Evolutionary conservation across 1,140 invertebrate genomes (phyloP).

Genomic region (Halictus rubicundus): DNA sequence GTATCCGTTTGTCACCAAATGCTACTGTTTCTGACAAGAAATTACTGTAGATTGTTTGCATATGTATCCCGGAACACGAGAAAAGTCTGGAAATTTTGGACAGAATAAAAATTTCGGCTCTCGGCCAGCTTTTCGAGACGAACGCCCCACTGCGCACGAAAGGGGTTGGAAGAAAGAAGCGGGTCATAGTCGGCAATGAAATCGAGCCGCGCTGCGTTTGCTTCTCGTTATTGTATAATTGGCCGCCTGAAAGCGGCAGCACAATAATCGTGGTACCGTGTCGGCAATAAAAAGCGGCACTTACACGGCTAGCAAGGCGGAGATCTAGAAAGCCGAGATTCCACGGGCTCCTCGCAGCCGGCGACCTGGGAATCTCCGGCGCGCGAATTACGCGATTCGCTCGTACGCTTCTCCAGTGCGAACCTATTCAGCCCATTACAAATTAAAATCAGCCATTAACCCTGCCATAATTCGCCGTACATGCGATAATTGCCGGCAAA

Average conservation of each 20-base stretch:
- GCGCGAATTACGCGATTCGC: constrained; percentile 27
- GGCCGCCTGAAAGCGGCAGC: constrained; percentile 51
- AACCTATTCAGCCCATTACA: constrained; percentile 4
- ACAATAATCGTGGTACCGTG: constrained; percentile 32
- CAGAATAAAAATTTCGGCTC: no score
- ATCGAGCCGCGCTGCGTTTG: constrained; percentile 25
- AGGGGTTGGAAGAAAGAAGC: constrained; percentile 26
- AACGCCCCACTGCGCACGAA: no score
- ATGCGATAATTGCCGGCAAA: constrained; percentile 34
- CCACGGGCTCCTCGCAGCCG: constrained; percentile 37
- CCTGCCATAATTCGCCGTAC: constrained; percentile 1
- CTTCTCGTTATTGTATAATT: constrained; percentile 59
- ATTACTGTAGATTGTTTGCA: no score
- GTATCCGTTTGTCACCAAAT: no score
- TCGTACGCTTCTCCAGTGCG: constrained; percentile 2
- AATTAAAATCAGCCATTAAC: constrained; percentile 53
- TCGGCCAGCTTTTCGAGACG: no score
- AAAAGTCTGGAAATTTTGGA: no score
- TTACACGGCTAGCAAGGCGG: constrained; percentile 26
- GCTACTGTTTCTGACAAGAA: no score
- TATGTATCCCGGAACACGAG: no score
- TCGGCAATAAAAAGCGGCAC: constrained; percentile 52
- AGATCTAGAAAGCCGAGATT: constrained; percentile 60
- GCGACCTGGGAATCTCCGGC: constrained; percentile 45
- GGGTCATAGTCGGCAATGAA: constrained; percentile 47